Evolutionary conservation across 2,888 invertebrate species (phyloP), one percentile per base, ranked within the genome.

Genomic region (Drosophila lacicola): DNA sequence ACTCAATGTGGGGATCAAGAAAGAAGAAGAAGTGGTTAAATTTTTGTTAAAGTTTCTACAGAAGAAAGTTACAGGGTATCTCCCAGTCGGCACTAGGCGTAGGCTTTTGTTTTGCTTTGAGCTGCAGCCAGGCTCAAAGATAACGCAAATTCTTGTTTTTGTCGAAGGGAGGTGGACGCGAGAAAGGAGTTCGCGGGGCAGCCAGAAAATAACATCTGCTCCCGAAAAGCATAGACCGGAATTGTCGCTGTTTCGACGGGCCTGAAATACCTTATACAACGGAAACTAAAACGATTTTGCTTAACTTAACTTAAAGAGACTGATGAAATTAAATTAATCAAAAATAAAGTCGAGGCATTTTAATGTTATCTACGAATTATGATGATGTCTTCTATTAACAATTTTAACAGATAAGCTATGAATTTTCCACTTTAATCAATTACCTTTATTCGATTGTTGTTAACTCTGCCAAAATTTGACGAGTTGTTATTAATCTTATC

Each of bases 171-270:
- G 17, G 11, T 3, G 36, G 47, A 17, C 25, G 25, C 25, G n/a
- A 37, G 57, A 49, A 33, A 14, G 47, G 4, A 36, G 42, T 54
- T 29, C 9, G 49, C 54, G 60, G 56, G 67, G 67, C 64, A 54
- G 65, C 58, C 74, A 66, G 73, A 71, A 84, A 82, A 76, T 76
- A 87, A 85, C 85, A 85, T 87, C 85, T 85, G 85, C 85, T 85
- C 73, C 80, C 78, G 58, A 85, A 80, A 81, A 72, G 58, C 72
- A 66, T 70, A 73, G 80, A 78, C 78, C 67, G 87, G 70, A 84
- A 78, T 84, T 76, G 74, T 74, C 49, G 70, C 44, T 70, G 63
- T 64, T 61, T 53, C 55, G 46, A 64, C 51, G 53, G 25, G 50
- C 41, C 41, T 49, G 10, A 34, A 61, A 41, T 37, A 25, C 10